These are phyloP conservation scores for Aepyceros melampus DNA, from an alignment of 2,113 vertebrate genomes.

Conservation along the genomic window DNA sequence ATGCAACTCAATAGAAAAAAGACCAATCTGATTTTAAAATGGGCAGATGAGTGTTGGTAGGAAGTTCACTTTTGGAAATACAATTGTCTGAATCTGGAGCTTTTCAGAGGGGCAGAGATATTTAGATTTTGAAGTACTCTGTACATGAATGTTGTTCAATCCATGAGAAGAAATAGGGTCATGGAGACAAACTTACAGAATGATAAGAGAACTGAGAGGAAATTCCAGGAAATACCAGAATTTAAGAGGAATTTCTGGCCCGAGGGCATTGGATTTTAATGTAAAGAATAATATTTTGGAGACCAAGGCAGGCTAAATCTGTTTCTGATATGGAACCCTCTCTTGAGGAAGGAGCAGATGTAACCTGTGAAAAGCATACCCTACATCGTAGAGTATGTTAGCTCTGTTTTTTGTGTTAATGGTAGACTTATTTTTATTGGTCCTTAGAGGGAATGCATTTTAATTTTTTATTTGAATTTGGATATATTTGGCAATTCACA, in stretches of 20 bases:
- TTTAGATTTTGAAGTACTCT: not conserved
- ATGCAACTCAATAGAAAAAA: not conserved
- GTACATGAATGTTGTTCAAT: not conserved
- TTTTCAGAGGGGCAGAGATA: not conserved
- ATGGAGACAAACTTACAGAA: not conserved
- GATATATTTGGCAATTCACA: not conserved
- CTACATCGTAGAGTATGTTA: not conserved
- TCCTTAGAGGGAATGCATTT: not conserved
- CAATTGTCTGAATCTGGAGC: not conserved
- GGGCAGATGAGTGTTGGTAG: not conserved
- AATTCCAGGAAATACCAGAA: not conserved
- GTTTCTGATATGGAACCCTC: not conserved
- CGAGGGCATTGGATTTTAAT: not conserved
- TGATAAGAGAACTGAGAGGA: not conserved
- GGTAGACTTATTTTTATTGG: not conserved
- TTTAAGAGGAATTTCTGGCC: not conserved
- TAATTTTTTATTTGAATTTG: constrained; percentile 9
- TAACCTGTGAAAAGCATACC: not conserved
- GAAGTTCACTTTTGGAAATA: not conserved
- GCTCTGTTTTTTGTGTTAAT: not conserved
- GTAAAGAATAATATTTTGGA: not conserved
- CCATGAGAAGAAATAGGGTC: not conserved
- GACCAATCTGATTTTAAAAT: not conserved
- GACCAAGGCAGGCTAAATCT: not conserved
- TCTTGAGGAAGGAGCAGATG: not conserved